Base-by-base conservation (phyloP, 2,888 invertebrate genomes). In the Thecocarcelia acutangulata region DNA sequence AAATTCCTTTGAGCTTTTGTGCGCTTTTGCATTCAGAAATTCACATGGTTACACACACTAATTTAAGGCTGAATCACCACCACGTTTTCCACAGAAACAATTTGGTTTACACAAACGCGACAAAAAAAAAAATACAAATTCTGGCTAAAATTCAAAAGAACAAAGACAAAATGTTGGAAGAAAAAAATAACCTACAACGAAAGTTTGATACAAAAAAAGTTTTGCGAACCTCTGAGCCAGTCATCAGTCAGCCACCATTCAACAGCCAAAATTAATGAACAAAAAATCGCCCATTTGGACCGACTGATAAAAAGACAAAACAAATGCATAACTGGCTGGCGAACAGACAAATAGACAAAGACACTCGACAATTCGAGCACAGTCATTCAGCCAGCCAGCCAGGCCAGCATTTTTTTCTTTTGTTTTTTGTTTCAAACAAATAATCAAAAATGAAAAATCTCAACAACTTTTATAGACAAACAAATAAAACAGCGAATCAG, bases 1-100 rank as follows among this genome's bases (percentile, higher is more conserved):
- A 81, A 81, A 81, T 77, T 74, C 77, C 63, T 82, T 81, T 77
- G 75, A 76, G 66, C 54, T 66, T 56, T 44, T 72, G 37, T 42
- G 54, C 15, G 58, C 54, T 46, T 33, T 33, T 74, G 37, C 24
- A 56, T 48, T 11, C 52, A 61, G 28, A 9, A 21, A 42, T 19
- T 6, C 40, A 59, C 21, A 61, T 54, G 13, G 15, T 15, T 54
- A 54, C 28, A 56, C 28, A 56, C 9, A 24, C 24, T n/a, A 33
- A 63, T 63, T 66, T 46, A 44, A 75, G 54, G 70, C 70, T 80
- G 75, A 80, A 59, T 80, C 80, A 80, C 69, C 80, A 80, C 69
- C 70, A 70, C 69, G 70, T 58, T 64, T 80, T 80, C 58, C 58
- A 61, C 17, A 19, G 68, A 74, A 80, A 63, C 33, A 58, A 63